Evolutionary conservation across 2,888 invertebrate genomes (phyloP), one percentile per base, ranked within the genome.

Genomic region (Galerucella calmariensis): DNA sequence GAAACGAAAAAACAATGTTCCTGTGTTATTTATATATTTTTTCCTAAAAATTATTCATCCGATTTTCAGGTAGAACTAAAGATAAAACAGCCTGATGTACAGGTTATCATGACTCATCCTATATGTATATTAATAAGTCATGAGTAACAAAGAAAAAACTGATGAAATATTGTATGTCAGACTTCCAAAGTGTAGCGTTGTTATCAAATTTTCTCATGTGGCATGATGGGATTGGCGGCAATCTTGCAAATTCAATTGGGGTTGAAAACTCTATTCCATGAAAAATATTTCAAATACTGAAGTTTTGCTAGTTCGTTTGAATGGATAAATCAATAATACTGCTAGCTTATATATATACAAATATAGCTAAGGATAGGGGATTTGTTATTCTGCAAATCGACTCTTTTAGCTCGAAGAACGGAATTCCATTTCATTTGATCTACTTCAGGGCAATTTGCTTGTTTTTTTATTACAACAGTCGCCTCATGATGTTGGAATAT

Each of bases 341-440:
- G 63, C 63, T 10, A n/a, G 41, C 63, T 35, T 63, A 65, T 65
- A 63, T 63, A 44, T 63, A 10, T 44, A 62, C 14, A 62, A 46
- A 46, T 56, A 20, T 48, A 61, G 46, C 53, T 58, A 53, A 67
- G 62, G 73, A 69, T 59, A 69, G 61, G 35, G 75, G 72, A 77
- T 77, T 78, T 76, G 76, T 78, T 76, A 78, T 78, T 78, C 73
- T 73, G 71, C 75, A 76, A 76, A 78, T 76, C 73, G 75, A 65
- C 70, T 75, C 73, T 74, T 78, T 72, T 75, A 74, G 75, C 74
- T 75, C 14, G 67, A 62, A 72, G 73, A 73, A 70, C 71, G 74
- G 75, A 78, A 78, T 73, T 76, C 70, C 72, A 63, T 77, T 78
- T 76, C 72, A 75, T 79, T 79, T 76, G 79, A 79, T 77, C 72